These are phyloP conservation scores for Cheilosia urbana DNA, from an alignment of 2,888 invertebrate genomes.

Conservation along the genomic window DNA sequence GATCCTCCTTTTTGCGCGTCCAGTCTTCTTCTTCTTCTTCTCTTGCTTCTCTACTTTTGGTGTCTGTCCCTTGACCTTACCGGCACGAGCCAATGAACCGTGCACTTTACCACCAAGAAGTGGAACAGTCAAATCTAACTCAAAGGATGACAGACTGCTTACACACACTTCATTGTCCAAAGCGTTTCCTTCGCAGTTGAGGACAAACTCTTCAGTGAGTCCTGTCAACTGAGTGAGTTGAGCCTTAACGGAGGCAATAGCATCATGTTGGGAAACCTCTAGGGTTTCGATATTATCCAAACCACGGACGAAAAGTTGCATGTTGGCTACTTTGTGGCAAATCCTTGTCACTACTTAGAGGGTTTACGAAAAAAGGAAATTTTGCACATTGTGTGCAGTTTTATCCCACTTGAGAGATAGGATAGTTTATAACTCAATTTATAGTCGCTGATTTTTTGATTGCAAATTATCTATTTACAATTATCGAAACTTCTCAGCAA, in stretches of 20 bases:
- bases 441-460: no score
- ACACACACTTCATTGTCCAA: slow-evolving; percentile 87
- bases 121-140: slow-evolving; percentile 92
- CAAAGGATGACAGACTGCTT: slow-evolving; percentile 87
- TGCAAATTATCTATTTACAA: no score
- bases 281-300: slow-evolving; percentile 82
- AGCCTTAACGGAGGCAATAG: slow-evolving; percentile 82
- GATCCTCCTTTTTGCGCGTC: slow-evolving; percentile 98
- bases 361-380: slow-evolving; percentile 82
- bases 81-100: slow-evolving; percentile 99
- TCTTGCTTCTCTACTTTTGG: slow-evolving; percentile 99
- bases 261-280: slow-evolving; percentile 82
- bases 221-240: slow-evolving; percentile 82
- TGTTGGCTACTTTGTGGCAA: slow-evolving; percentile 79
- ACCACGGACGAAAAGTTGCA: slow-evolving; percentile 84
- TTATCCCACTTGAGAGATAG: no score
- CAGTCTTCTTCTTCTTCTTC: slow-evolving; percentile 99
- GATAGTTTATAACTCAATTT: no score
- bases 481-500: no score
- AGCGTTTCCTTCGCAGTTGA: slow-evolving; percentile 89
- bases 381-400: no score
- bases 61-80: slow-evolving; percentile 99
- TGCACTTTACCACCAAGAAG: slow-evolving; percentile 99
- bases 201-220: slow-evolving; percentile 86
- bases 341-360: slow-evolving; percentile 81